phyloP scores from a whole-genome alignment of 2,797 vertebrate genomes.

The Pogoniulus pusillus region DNA sequence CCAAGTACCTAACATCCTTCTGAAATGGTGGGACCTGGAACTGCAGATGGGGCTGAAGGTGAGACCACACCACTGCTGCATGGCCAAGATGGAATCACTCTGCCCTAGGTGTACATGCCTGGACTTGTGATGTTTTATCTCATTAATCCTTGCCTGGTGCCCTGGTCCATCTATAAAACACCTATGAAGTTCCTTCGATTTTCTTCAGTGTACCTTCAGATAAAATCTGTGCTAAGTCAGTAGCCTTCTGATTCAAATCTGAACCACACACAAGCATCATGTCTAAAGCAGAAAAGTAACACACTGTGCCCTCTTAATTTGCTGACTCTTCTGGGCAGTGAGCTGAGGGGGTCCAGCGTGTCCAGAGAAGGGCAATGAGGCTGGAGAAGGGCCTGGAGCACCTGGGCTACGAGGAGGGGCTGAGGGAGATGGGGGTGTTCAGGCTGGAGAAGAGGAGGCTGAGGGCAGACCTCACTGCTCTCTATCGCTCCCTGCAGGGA shows the following conservation, averaged over 20 bases:
- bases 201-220: not conserved
- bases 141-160: not conserved
- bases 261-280: not conserved
- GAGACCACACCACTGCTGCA: no score
- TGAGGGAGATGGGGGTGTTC: no score
- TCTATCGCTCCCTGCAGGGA: no score
- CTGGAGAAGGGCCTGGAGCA: no score
- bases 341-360: not conserved
- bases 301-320: not conserved
- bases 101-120: not conserved
- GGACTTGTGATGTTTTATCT: not conserved
- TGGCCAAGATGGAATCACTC: not conserved
- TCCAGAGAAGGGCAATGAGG: no score
- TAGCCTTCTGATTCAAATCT: not conserved
- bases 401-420: no score
- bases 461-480: no score
- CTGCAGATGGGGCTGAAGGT: not conserved
- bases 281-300: not conserved
- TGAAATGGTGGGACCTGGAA: not conserved
- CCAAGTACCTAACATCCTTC: not conserved
- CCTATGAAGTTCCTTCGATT: not conserved
- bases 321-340: not conserved
- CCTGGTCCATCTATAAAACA: not conserved
- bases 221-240: not conserved
- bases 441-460: no score